Percentiles rank a stretch among this genome's conserved stretches.
Conservation (phyloP, 2,113 vertebrate genomes). For the Pampusana beccarii region DNA sequence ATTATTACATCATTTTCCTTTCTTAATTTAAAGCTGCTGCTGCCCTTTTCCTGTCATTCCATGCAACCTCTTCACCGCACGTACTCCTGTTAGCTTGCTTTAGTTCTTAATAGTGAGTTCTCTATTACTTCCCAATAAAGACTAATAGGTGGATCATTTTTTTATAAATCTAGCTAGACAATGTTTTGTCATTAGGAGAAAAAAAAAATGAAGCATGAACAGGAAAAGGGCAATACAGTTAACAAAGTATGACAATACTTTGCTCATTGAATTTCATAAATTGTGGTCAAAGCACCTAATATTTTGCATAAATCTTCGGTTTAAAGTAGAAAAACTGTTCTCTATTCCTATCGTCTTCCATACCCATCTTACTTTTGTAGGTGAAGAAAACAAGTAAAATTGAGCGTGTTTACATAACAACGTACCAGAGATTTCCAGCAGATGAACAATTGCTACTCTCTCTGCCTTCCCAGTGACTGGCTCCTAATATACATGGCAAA, state of each 20-base stretch:
- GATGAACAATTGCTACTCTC: background rate
- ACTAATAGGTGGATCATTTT: background rate
- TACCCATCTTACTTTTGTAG: background rate
- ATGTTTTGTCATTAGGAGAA: background rate
- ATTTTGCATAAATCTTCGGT: background rate
- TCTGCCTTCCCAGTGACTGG: background rate
- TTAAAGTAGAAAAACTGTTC: background rate
- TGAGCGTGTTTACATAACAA: background rate
- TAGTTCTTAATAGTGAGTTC: background rate
- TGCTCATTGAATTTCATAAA: background rate
- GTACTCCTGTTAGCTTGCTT: background rate
- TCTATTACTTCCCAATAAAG: background rate
- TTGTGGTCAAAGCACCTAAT: background rate
- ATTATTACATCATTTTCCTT: conserved; percentile 53
- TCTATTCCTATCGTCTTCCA: background rate
- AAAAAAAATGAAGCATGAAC: background rate
- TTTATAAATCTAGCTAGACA: background rate
- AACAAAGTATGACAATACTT: background rate
- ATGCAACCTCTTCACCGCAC: conserved; percentile 33
- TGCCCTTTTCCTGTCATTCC: conserved; percentile 50
- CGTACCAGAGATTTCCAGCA: background rate
- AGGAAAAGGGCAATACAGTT: background rate
- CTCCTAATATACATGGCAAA: background rate
- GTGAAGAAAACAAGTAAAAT: background rate
- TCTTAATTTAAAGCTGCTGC: conserved; percentile 51